These are phyloP conservation scores for Cylloceria caligata DNA, from an alignment of 2,888 invertebrate species.

Conservation along the genomic window DNA sequence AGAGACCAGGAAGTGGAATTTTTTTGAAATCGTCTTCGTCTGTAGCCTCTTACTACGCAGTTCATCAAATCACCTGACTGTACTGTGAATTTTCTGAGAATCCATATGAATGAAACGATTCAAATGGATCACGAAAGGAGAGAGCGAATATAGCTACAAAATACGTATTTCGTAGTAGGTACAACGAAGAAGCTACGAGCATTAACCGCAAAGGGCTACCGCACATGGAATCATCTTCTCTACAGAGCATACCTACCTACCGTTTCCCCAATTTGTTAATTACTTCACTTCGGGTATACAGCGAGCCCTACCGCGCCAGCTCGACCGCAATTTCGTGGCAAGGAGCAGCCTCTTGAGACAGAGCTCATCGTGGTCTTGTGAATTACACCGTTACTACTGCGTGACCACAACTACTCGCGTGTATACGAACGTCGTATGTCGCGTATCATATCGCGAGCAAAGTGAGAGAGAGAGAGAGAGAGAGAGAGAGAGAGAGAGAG, in stretches of 20 bases:
- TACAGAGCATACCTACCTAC: constrained; percentile 46
- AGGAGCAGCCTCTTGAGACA: constrained; percentile 42
- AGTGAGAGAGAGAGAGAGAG: not conserved
- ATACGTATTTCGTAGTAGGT: constrained; percentile 23
- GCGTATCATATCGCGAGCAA: constrained; percentile 35
- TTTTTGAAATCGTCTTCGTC: too few species aligned
- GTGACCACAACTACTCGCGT: constrained; percentile 68
- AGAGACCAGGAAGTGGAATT: constrained; percentile 29
- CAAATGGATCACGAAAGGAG: not conserved
- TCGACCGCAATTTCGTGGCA: constrained; percentile 72
- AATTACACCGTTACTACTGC: constrained; percentile 72
- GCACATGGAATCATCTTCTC: constrained; percentile 62
- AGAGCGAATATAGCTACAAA: not conserved
- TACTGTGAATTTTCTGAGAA: not conserved
- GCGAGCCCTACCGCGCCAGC: constrained; percentile 57
- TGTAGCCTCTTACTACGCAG: too few species aligned
- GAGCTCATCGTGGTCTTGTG: constrained; percentile 67
- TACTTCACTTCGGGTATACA: constrained; percentile 57
- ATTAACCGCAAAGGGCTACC: constrained; percentile 61
- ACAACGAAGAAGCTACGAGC: constrained; percentile 48
- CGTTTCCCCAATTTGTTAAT: constrained; percentile 69
- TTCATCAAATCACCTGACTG: not conserved
- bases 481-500: not conserved
- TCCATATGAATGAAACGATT: too few species aligned
- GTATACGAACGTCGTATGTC: constrained; percentile 30